phyloP scores from a whole-genome alignment of 1,140 invertebrate species.

The Notospermus geniculatus region DNA sequence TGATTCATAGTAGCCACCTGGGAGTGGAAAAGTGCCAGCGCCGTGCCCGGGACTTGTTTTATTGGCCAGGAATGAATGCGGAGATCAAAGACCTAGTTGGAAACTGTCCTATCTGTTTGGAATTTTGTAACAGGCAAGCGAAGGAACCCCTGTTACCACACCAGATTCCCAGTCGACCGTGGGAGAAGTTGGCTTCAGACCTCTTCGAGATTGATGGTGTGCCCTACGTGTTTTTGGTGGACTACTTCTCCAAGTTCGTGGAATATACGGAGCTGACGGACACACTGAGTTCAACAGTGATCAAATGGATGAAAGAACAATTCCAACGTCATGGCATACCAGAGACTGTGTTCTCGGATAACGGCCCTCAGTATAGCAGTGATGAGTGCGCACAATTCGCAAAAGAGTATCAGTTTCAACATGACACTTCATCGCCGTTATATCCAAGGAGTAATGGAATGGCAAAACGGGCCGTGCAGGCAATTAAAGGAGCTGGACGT shows the following conservation, averaged over 20 bases:
- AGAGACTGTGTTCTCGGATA: slow-evolving; percentile 25
- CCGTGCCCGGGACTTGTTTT: slow-evolving; percentile 42
- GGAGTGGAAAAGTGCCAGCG: background rate
- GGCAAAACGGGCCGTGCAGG: slow-evolving; percentile 24
- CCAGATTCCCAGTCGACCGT: slow-evolving; percentile 39
- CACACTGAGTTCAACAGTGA: slow-evolving; percentile 17
- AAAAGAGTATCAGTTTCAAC: slow-evolving; percentile 23
- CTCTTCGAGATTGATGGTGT: slow-evolving; percentile 40
- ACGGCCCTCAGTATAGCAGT: slow-evolving; percentile 29
- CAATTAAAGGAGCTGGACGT: too few relatives aligned
- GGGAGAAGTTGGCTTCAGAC: slow-evolving; percentile 39
- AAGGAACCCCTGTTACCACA: slow-evolving; percentile 46
- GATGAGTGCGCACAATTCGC: slow-evolving; percentile 29
- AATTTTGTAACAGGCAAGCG: slow-evolving; percentile 32
- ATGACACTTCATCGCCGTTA: slow-evolving; percentile 21
- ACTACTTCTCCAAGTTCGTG: slow-evolving; percentile 25
- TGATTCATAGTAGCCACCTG: background rate
- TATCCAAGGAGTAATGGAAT: slow-evolving; percentile 28
- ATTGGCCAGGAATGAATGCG: slow-evolving; percentile 54
- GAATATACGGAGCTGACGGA: slow-evolving; percentile 13
- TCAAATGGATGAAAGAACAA: slow-evolving; percentile 21
- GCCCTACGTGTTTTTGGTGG: slow-evolving; percentile 20
- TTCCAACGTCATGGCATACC: slow-evolving; percentile 30
- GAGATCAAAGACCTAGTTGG: slow-evolving; percentile 53
- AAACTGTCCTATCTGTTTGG: slow-evolving; percentile 50